Evolutionary conservation across 2,797 vertebrate genomes (phyloP), one percentile per base, ranked within the genome.

Genomic region (Mareca penelope): DNA sequence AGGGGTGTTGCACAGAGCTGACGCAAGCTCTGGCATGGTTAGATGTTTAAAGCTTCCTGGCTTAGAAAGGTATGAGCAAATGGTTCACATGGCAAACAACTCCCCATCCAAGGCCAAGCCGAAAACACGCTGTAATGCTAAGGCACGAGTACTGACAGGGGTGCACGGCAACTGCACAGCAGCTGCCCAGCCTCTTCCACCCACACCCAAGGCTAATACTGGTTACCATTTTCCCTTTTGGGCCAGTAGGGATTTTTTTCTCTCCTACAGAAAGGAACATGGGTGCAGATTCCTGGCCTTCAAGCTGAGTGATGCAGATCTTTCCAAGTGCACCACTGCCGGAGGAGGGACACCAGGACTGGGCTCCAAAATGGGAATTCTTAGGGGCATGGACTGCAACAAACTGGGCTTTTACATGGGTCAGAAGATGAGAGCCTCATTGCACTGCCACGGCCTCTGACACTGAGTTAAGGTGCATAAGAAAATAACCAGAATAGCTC

Each of bases 1-100:
- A 61, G 9, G 12, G 85, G 46, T 7, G 14, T 2, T 57, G 28
- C 19, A 89, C 8, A 3, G 73, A 88, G 37, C 15, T 9, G 44
- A 72, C 26, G 50, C 57, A 76, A 88, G 65, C 37, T 53, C 48
- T 17, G 9, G 15, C 13, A 57, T 8, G 15, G 69, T 80, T 68
- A 71, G 42, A 59, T 42, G 67, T 78, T 71, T 80, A 72, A 88
- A 78, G 71, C 26, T 78, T 64, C 50, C 31, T 37, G 55, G 40
- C 42, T 78, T 64, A 75, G 26, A 87, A 92, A 93, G 10, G 18
- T 64, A 71, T 26, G 57, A 94, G 48, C 53, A 87, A 91, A 68
- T 5, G 40, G n/a, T 53, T 80, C 79, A 39, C 48, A n/a, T 12
- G 14, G 31, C 55, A 83, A 89, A 60, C 17, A 85, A 64, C 18